These are phyloP conservation scores for Hapalemur alaotrensis DNA, from an alignment of 2,797 vertebrate genomes.

Conservation along the genomic window DNA sequence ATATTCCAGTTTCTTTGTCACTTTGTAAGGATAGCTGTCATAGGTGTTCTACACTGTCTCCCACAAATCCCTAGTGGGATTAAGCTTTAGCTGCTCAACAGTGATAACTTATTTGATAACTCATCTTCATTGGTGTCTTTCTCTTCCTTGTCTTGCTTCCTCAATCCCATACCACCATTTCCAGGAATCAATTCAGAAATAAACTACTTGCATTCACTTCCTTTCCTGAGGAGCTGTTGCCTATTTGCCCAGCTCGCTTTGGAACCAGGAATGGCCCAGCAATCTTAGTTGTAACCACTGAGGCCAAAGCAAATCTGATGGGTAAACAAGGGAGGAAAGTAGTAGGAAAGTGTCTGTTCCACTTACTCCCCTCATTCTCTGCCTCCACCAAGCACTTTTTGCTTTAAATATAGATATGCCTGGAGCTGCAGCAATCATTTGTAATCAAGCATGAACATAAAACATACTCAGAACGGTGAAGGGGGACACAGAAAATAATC, in stretches of 20 bases:
- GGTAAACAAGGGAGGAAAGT: background rate
- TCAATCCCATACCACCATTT: background rate
- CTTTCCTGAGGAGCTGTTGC: background rate
- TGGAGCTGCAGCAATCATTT: background rate
- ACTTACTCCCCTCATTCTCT: fast-evolving
- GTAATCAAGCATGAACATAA: background rate
- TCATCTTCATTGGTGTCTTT: background rate
- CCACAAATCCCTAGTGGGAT: background rate
- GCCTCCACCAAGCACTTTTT: background rate
- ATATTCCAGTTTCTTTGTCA: background rate
- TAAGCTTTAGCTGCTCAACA: background rate
- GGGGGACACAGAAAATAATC: background rate
- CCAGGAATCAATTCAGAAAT: background rate
- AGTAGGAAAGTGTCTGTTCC: background rate
- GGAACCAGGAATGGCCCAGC: background rate
- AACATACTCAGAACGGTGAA: background rate
- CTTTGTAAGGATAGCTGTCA: background rate
- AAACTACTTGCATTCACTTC: background rate
- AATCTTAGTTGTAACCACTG: background rate
- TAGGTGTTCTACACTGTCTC: background rate
- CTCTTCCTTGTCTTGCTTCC: background rate
- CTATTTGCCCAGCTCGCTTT: background rate
- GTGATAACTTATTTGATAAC: background rate
- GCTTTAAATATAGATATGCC: background rate
- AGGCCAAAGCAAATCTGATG: background rate